phyloP scores from a whole-genome alignment of 2,113 vertebrate species.

The Reinhardtius hippoglossoides region DNA sequence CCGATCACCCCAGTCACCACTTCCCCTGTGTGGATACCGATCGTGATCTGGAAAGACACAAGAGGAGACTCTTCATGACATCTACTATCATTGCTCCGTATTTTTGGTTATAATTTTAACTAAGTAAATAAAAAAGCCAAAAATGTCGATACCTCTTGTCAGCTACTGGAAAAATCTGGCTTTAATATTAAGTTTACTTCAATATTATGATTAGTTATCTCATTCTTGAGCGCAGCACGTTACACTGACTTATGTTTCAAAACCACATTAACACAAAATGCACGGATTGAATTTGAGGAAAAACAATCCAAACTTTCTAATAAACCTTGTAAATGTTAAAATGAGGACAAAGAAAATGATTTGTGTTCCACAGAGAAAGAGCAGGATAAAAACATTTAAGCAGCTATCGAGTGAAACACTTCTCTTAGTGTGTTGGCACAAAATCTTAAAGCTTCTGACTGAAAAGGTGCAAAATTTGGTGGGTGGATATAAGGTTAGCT shows the following conservation, averaged over 20 bases:
- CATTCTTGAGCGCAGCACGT: not conserved
- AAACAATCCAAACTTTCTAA: not conserved
- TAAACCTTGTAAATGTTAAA: constrained; percentile 7
- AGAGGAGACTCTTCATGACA: not conserved
- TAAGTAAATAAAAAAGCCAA: constrained; percentile 16
- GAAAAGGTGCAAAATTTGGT: constrained; percentile 57
- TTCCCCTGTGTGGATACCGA: constrained; percentile 98
- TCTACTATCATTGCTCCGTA: not conserved
- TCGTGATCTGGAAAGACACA: constrained; percentile 89
- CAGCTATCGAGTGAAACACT: no score
- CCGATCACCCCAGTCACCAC: constrained; percentile 98
- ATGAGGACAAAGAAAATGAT: not conserved
- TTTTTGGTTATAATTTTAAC: not conserved
- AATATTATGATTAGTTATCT: not conserved
- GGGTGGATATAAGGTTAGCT: constrained; percentile 35
- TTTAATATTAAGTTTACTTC: not conserved
- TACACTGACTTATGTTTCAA: not conserved
- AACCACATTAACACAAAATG: not conserved
- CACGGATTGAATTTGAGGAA: not conserved
- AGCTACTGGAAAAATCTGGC: not conserved
- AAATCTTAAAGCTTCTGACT: constrained; percentile 18
- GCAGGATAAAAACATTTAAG: not conserved
- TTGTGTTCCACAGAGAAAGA: constrained; percentile 1
- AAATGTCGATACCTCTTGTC: not conserved
- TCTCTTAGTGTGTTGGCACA: constrained; percentile 18